Conservation (phyloP, 2,888 invertebrate genomes). For the Caenorhabditis sinica region DNA sequence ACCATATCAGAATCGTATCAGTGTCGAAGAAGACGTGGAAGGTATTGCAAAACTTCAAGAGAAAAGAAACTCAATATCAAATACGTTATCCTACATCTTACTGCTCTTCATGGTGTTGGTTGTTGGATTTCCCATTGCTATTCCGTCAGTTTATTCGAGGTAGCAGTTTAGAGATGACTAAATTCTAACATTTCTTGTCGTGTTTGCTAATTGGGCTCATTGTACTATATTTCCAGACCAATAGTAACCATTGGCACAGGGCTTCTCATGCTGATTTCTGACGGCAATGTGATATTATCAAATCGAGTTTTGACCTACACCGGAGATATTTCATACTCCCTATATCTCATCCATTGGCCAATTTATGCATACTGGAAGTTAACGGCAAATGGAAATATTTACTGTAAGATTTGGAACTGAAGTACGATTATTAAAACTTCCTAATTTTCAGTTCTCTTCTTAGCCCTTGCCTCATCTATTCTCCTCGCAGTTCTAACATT, state of each 20-base stretch:
- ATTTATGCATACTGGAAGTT: slow-evolving; percentile 40
- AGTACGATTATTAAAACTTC: not conserved
- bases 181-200: not conserved
- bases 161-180: no score
- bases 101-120: no score
- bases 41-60: not conserved
- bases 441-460: slow-evolving; percentile 22
- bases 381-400: not conserved
- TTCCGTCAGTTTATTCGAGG: no score
- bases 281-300: slow-evolving; percentile 10
- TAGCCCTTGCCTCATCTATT: not conserved
- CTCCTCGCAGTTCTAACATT: slow-evolving; percentile 2
- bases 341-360: slow-evolving; percentile 38
- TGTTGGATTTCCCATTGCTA: no score
- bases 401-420: not conserved
- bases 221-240: slow-evolving; percentile 45
- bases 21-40: not conserved
- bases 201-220: no score
- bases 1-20: not conserved
- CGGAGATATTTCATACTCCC: slow-evolving; percentile 37
- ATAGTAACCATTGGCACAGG: slow-evolving; percentile 34
- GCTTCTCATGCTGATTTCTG: slow-evolving; percentile 17
- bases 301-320: slow-evolving; percentile 25
- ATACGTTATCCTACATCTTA: no score
- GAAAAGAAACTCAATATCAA: no score